Evolutionary conservation across 2,113 vertebrate genomes (phyloP).

Genomic region (Egretta garzetta): DNA sequence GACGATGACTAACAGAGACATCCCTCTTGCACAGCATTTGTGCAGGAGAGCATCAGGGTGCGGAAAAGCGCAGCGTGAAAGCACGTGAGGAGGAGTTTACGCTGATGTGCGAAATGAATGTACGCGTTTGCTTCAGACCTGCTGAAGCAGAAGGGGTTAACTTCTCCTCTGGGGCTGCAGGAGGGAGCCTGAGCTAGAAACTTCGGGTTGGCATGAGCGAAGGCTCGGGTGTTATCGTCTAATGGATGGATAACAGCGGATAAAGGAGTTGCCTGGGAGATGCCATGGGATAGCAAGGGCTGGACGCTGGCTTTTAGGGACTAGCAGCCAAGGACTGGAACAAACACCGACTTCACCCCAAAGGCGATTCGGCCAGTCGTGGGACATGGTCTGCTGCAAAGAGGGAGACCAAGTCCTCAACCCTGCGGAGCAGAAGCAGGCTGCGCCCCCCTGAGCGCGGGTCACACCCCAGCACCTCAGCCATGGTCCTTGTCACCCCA

Average conservation of each 20-base stretch:
- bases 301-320: neutral
- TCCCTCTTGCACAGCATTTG: neutral
- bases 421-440: too few relatives aligned
- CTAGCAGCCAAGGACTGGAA: neutral
- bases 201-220: accelerated
- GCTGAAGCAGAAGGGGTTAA: neutral
- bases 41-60: neutral
- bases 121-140: accelerated
- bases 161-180: neutral
- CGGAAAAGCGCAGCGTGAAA: neutral
- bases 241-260: accelerated
- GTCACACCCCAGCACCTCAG: neutral
- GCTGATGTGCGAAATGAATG: accelerated
- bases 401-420: neutral
- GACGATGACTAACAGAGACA: neutral
- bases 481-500: too few relatives aligned
- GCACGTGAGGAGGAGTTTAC: neutral
- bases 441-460: neutral
- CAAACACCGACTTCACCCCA: neutral
- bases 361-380: accelerated
- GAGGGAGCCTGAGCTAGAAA: neutral
- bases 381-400: neutral
- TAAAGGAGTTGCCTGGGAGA: constrained; percentile 10
- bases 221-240: neutral
- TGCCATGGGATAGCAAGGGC: neutral